These are phyloP conservation scores for Rutilus rutilus DNA, from an alignment of 2,113 vertebrate species.

Conservation along the genomic window DNA sequence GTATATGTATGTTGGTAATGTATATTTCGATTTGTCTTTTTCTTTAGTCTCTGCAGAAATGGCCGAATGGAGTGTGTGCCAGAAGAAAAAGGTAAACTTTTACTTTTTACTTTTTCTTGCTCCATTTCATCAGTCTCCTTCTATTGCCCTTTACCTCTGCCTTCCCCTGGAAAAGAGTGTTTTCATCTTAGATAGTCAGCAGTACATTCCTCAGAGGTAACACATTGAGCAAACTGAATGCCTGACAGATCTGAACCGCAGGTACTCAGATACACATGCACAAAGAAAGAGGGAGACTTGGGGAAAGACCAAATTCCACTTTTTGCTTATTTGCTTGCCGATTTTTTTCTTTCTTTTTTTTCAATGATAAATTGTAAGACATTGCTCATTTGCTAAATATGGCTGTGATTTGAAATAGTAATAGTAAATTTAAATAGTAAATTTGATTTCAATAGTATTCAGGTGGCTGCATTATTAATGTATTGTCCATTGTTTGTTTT, in stretches of 20 bases:
- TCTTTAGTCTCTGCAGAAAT: conserved; percentile 61
- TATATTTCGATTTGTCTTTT: background rate
- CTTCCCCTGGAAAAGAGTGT: background rate
- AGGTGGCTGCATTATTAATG: background rate
- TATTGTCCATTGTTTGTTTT: background rate
- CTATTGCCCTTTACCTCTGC: background rate
- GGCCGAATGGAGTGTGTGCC: conserved; percentile 62
- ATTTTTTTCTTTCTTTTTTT: background rate
- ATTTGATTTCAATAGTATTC: background rate
- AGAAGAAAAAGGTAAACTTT: conserved; percentile 58
- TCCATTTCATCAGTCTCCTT: background rate
- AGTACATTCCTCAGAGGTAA: conserved; percentile 14
- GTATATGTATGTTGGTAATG: background rate
- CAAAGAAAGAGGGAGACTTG: conserved; percentile 31
- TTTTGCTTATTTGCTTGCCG: background rate
- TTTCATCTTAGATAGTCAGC: conserved; percentile 7
- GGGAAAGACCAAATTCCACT: background rate
- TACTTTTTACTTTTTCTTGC: background rate
- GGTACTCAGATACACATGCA: conserved; percentile 21
- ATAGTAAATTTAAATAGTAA: too few relatives aligned
- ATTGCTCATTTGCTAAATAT: background rate
- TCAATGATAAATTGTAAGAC: background rate
- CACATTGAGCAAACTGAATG: conserved; percentile 19
- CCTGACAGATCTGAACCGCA: conserved; percentile 13
- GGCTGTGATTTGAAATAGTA: background rate